These are phyloP conservation scores for Phrynocephalus versicolor DNA, from an alignment of 2,113 vertebrate genomes.

Conservation along the genomic window DNA sequence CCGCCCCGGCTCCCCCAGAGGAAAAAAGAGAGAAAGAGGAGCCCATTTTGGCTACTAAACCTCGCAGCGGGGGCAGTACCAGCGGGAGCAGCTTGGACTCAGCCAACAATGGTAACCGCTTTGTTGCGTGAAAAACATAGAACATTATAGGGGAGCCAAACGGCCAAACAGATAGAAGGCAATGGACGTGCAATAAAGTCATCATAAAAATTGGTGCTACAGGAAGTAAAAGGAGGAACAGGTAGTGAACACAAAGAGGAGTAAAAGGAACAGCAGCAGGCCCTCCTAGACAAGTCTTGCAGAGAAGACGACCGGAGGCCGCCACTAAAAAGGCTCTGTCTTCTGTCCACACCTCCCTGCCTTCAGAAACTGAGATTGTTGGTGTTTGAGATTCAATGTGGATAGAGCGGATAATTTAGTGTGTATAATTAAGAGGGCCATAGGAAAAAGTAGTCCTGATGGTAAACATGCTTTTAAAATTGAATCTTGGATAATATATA, in stretches of 20 bases:
- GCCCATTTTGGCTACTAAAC: constrained; percentile 30
- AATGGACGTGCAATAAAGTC: too few relatives aligned
- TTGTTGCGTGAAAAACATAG: neutral
- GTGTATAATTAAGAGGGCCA: too few relatives aligned
- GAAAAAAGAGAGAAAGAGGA: constrained; percentile 64
- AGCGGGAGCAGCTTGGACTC: constrained; percentile 82
- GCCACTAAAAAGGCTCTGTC: neutral
- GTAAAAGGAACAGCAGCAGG: neutral
- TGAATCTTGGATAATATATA: too few relatives aligned
- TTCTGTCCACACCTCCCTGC: neutral
- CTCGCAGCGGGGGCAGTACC: constrained; percentile 77
- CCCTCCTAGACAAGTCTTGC: neutral
- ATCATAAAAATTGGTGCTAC: neutral
- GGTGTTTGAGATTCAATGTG: too few relatives aligned
- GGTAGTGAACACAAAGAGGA: neutral
- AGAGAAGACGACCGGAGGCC: neutral
- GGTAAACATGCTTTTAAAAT: too few relatives aligned
- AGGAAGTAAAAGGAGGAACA: too few relatives aligned
- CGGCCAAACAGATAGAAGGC: neutral
- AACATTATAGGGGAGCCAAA: neutral
- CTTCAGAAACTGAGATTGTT: neutral
- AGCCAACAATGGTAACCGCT: constrained; percentile 73
- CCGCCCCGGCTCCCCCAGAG: constrained; percentile 30
- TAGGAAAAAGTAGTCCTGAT: too few relatives aligned
- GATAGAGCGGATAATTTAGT: too few relatives aligned